These are phyloP conservation scores for Oreochromis grahami DNA, from an alignment of 2,797 vertebrate species.

Conservation along the genomic window DNA sequence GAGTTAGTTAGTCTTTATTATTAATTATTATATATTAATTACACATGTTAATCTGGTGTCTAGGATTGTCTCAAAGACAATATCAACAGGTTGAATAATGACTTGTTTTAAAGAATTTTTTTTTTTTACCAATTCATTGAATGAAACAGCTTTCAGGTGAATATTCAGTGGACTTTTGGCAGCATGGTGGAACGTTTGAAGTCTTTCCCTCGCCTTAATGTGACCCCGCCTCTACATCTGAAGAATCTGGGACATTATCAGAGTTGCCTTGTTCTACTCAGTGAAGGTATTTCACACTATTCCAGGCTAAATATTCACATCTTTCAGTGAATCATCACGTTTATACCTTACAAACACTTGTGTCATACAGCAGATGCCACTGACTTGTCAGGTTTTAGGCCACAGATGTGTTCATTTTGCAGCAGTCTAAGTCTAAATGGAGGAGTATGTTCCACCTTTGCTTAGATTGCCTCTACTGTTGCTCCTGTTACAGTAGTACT, in stretches of 20 bases:
- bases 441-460: not conserved
- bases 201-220: conserved; percentile 11
- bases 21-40: not conserved
- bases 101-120: not conserved
- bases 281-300: conserved; percentile 28
- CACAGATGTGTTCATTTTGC: not conserved
- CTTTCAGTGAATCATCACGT: accelerated
- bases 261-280: conserved; percentile 18
- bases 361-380: not conserved
- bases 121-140: not conserved
- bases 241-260: conserved; percentile 23
- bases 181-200: conserved; percentile 44
- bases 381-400: not conserved
- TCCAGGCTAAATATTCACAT: not conserved
- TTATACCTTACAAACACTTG: not conserved
- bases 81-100: accelerated
- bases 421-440: not conserved
- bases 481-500: accelerated
- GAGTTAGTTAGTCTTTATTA: accelerated
- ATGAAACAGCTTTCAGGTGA: conserved; percentile 47
- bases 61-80: accelerated
- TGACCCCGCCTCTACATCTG: conserved; percentile 50
- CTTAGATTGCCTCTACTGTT: not conserved
- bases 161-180: conserved; percentile 32
- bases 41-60: not conserved